Conservation (phyloP, 2,888 invertebrate species). For the Meteorus colon region DNA sequence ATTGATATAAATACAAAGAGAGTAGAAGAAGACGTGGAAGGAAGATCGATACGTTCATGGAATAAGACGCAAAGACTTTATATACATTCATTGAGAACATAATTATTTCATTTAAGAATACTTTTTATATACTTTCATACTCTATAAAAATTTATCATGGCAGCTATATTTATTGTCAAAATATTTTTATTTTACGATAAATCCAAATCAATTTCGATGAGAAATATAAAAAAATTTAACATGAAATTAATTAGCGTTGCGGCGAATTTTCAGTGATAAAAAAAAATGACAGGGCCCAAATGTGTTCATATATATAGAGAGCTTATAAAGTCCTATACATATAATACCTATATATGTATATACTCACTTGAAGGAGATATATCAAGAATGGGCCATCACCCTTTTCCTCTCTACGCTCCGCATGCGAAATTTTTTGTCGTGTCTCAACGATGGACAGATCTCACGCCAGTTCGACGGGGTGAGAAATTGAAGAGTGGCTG, state of each 20-base stretch:
- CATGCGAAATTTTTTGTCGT: slow-evolving; percentile 41
- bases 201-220: not conserved
- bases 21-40: not conserved
- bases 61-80: slow-evolving; percentile 50
- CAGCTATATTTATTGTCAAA: too few species aligned
- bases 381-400: slow-evolving; percentile 27
- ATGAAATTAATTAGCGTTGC: slow-evolving; percentile 1
- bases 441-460: slow-evolving; percentile 36
- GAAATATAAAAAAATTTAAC: not conserved
- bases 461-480: slow-evolving; percentile 50
- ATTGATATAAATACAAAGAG: slow-evolving; percentile 1
- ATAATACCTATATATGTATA: not conserved
- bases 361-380: not conserved
- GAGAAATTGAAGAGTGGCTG: slow-evolving; percentile 61
- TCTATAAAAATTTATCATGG: too few species aligned
- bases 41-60: slow-evolving; percentile 56
- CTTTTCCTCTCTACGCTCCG: not conserved
- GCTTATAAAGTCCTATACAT: not conserved
- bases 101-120: slow-evolving; percentile 53
- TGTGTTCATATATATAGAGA: not conserved
- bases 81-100: slow-evolving; percentile 54
- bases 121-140: not conserved
- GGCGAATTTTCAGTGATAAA: not conserved
- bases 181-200: not conserved
- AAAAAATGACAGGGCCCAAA: not conserved